Percentiles rank a stretch among this genome's conserved stretches.
Evolutionary conservation across 2,888 invertebrate species (phyloP).

Genomic region (Drosophila ustulata): DNA sequence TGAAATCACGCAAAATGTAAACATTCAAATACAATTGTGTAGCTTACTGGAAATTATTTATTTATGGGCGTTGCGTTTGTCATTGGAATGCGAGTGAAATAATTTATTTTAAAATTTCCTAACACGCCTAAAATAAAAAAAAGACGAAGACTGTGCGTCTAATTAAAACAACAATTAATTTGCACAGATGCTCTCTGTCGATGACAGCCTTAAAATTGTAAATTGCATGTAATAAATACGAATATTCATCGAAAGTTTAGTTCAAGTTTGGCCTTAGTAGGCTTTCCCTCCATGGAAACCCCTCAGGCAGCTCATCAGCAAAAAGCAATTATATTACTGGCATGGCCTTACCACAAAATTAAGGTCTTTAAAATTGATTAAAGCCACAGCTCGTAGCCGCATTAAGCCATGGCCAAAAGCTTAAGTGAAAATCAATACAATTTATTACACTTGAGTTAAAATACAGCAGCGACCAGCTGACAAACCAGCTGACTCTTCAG

Average conservation of each 20-base stretch:
- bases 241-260: background rate
- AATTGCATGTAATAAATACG: background rate
- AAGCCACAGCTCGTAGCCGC: conserved; percentile 34
- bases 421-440: conserved; percentile 67
- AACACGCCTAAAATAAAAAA: conserved; percentile 18
- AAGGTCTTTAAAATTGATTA: conserved; percentile 54
- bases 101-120: conserved; percentile 13
- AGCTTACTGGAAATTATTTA: conserved; percentile 38
- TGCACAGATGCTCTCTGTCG: conserved; percentile 25
- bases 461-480: conserved; percentile 28
- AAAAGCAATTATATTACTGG: conserved; percentile 9
- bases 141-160: conserved; percentile 20
- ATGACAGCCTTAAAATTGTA: conserved; percentile 10
- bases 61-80: conserved; percentile 39
- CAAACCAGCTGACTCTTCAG: conserved; percentile 9
- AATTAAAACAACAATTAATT: conserved; percentile 65
- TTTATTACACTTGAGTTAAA: conserved; percentile 60
- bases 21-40: conserved; percentile 17
- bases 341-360: conserved; percentile 21
- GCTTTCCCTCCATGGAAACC: background rate
- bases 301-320: conserved; percentile 2
- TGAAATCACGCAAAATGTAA: conserved; percentile 14
- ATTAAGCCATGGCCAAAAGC: conserved; percentile 16
- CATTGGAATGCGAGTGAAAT: conserved; percentile 18
- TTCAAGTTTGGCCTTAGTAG: background rate